Base-by-base conservation (phyloP, 2,797 vertebrate species). In the Scolopax rusticola region DNA sequence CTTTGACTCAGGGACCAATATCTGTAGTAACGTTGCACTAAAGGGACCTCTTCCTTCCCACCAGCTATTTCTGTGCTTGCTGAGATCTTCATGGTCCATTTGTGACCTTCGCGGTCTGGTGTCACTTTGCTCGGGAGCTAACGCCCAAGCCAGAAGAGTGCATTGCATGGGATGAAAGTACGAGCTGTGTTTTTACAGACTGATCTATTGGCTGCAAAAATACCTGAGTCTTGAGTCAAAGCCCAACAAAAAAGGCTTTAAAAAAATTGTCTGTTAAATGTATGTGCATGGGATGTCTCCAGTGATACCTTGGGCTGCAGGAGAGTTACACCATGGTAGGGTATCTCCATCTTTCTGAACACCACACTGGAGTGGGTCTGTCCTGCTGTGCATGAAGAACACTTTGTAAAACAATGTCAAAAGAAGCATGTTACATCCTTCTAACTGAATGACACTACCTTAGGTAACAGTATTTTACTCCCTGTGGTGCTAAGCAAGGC, bases 401-500 rank as follows among this genome's bases (percentile, higher is more conserved):
- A 56, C 51, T 79, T 47, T 27, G 53, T 60, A 64, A 83, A 95
- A 60, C 57, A 51, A 48, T 6, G 41, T 78, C 56, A 61, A 60
- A 90, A 92, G 40, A 63, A 56, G 73, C 57, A 45, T 0, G 1
- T 68, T 77, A 8, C 65, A 36, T 56, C 78, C 74, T 91, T 97
- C 71, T 40, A 89, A 87, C 27, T 76, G 92, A 93, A 91, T 87
- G 86, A 90, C 92, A 90, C 67, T 9, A 12, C 75, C 95, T 92
- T 79, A 64, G 90, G 92, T 81, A 97, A 95, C 76, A 78, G 71
- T 80, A 38, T 90, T 93, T 93, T 86, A 84, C 80, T 93, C 91
- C 92, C 89, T 27, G 91, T 70, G 84, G 94, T 89, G 92, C 86
- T 89, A 96, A 95, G 85, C 92, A 95, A 96, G 80, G 67, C 80